Percentiles rank a stretch among this genome's conserved stretches.
These are phyloP conservation scores for Drosophila grimshawi DNA, from an alignment of 1,140 invertebrate species.

Conservation along the genomic window DNA sequence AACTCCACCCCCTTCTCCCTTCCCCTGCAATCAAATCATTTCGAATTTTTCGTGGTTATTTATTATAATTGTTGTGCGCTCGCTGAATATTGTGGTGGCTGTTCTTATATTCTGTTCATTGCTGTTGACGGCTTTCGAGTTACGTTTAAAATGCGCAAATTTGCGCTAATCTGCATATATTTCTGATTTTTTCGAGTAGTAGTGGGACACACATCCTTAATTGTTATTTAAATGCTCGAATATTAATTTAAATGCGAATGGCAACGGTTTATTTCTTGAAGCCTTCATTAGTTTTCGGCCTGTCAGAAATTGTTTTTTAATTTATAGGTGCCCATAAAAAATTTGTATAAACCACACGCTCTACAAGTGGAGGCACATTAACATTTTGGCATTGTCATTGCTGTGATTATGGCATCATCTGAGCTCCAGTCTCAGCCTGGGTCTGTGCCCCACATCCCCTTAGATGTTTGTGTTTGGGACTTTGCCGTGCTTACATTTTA, in stretches of 20 bases:
- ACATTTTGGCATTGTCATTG: slow-evolving; percentile 67
- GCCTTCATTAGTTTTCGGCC: slow-evolving; percentile 24
- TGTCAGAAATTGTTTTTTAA: slow-evolving; percentile 66
- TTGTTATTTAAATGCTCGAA: slow-evolving; percentile 68
- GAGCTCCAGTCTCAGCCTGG: slow-evolving; percentile 7
- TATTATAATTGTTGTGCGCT: slow-evolving; percentile 70
- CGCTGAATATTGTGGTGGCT: slow-evolving; percentile 36
- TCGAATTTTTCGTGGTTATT: slow-evolving; percentile 63
- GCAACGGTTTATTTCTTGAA: slow-evolving; percentile 18
- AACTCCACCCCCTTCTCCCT: background rate
- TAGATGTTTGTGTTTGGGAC: slow-evolving; percentile 29
- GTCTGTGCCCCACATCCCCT: slow-evolving; percentile 23
- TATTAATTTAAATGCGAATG: slow-evolving; percentile 60
- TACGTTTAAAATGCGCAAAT: slow-evolving; percentile 75
- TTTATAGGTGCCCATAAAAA: slow-evolving; percentile 66
- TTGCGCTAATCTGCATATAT: slow-evolving; percentile 62
- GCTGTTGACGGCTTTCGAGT: slow-evolving; percentile 46
- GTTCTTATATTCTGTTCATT: slow-evolving; percentile 14
- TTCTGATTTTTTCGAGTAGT: slow-evolving; percentile 23
- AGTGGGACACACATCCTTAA: slow-evolving; percentile 38
- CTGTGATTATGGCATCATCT: slow-evolving; percentile 67
- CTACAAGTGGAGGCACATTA: slow-evolving; percentile 32
- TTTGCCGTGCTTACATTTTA: slow-evolving; percentile 53
- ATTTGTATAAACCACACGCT: background rate
- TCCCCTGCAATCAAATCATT: slow-evolving; percentile 54